Percentiles rank a stretch among this genome's conserved stretches.
Evolutionary conservation across 2,113 vertebrate species (phyloP).

Genomic region (Fulmarus glacialis): DNA sequence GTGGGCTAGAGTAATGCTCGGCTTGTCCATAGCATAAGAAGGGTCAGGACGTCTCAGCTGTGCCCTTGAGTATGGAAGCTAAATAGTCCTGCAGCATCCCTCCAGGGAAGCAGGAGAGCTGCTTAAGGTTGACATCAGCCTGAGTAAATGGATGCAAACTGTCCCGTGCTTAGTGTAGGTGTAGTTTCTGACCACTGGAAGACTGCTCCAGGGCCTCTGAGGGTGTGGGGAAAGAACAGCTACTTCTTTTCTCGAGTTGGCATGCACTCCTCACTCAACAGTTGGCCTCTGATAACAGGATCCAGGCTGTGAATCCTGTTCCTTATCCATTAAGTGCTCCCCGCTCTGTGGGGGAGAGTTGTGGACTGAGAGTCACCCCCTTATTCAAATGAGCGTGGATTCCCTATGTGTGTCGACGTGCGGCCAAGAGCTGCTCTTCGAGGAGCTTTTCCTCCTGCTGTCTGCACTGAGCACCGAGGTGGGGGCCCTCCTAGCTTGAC

Average conservation of each 20-base stretch:
- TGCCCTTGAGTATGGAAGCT: not conserved
- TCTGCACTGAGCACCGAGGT: not conserved
- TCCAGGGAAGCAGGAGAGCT: not conserved
- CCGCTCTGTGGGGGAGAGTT: not conserved
- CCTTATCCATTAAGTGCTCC: not conserved
- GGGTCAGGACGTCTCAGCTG: not conserved
- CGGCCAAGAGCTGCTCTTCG: not conserved
- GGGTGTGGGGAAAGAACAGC: not conserved
- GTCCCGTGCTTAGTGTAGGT: too few species aligned
- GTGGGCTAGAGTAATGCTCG: not conserved
- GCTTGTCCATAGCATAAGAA: not conserved
- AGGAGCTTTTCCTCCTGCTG: not conserved
- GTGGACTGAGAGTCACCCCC: not conserved
- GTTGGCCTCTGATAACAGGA: not conserved
- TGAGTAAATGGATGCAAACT: not conserved
- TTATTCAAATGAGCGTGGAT: not conserved
- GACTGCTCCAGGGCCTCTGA: not conserved
- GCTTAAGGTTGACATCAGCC: not conserved
- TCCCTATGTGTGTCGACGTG: rapidly evolving
- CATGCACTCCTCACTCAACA: not conserved
- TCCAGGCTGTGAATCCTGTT: not conserved
- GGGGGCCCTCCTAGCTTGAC: not conserved
- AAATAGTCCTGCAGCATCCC: not conserved
- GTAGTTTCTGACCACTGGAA: not conserved
- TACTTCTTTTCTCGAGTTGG: not conserved